Evolutionary conservation across 1,140 invertebrate species (phyloP), one percentile per base, ranked within the genome.

Genomic region (Ostrea denselamellosa): DNA sequence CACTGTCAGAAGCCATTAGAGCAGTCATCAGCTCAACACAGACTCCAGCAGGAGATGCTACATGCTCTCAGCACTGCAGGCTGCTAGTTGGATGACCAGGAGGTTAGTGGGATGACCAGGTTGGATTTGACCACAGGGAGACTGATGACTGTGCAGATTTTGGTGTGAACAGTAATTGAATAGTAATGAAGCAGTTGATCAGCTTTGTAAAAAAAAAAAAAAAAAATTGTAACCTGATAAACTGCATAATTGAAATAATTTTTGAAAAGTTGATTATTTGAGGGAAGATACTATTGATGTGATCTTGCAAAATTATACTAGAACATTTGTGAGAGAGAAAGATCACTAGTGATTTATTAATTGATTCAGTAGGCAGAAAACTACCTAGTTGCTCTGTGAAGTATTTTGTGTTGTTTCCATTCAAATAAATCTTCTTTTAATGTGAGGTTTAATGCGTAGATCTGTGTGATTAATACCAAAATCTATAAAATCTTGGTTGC

Each of bases 351-450:
- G 68, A 77, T 77, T 77, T 44, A 9, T 25, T 34, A 77, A 77
- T 77, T 77, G 68, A 77, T 77, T 77, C 68, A 77, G 68, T 77
- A 28, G 68, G 68, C 68, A 77, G 68, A 77, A 77, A 77, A 77
- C 56, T 77, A 12, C 25, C 68, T 12, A 77, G 68, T 28, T 34
- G 25, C 68, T 77, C 68, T 77, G 68, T 77, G 25, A 77, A 25
- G 68, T 77, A 77, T 77, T 77, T 77, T 77, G 68, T 77, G 68
- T 77, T 77, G 68, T 77, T 77, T 77, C 68, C 68, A 77, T 77
- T 77, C 68, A 77, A 77, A 77, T 77, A 77, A 77, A 77, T 77
- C 68, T 77, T 77, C 68, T 77, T 77, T 77, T 77, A 77, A 77
- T 77, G 68, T 77, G 68, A 77, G 68, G 25, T 77, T 77, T 77